Evolutionary conservation across 2,888 invertebrate genomes (phyloP), one percentile per base, ranked within the genome.

Genomic region (Thalpophila matura): DNA sequence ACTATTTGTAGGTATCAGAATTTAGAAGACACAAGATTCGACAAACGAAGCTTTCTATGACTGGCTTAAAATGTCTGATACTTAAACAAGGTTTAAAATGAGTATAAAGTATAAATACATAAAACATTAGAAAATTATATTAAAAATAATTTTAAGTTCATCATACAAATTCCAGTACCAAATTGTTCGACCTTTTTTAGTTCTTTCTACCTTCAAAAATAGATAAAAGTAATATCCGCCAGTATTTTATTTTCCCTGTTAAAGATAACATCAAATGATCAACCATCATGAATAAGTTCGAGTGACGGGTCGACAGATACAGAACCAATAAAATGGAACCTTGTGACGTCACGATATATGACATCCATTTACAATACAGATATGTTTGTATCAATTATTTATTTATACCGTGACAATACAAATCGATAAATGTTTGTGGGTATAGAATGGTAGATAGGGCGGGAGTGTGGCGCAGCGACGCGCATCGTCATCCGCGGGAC

Each of bases 401-500:
- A 77, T 73, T n/a, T 59, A 77, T 38, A 61, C 33, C 33, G 57
- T 74, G 57, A 68, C 73, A 71, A 71, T 74, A 71, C 59, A 61
- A 55, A 65, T 80, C 68, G 62, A 74, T 76, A 74, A 77, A 77
- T 69, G 54, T 75, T 75, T 74, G 77, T 73, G 64, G 63, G 66
- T 62, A 75, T 47, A 79, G 50, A 73, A 64, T 73, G 45, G 70
- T 69, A 60, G 65, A 75, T 68, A 57, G 74, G 72, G 57, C 74
- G 71, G 80, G 86, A 84, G 79, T 78, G 82, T 78, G 82, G 71
- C 75, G 82, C 77, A 82, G 80, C 80, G 45, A 53, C 50, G 80
- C 79, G 73, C 78, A 77, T 66, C 72, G 79, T 75, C 79, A 80
- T 82, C 74, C 71, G 73, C 81, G 80, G 86, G 83, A 92, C 92